Conservation (phyloP, 2,888 invertebrate species). For the Dicranocentrus wangi region DNA sequence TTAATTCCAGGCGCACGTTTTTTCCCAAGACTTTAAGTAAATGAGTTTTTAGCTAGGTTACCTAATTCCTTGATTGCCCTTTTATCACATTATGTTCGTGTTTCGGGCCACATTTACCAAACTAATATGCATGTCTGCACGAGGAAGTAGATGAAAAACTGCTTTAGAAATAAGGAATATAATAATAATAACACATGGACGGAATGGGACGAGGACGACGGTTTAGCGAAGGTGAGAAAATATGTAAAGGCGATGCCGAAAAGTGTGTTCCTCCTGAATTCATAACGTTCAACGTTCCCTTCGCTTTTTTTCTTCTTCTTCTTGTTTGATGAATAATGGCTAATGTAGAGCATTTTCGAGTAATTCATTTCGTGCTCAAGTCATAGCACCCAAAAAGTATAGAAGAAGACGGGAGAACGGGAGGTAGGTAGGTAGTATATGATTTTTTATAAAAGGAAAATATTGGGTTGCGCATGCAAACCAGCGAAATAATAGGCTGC, state of each 20-base stretch:
- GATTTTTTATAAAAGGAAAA: neutral
- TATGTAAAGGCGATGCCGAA: constrained; percentile 7
- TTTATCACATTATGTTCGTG: constrained; percentile 28
- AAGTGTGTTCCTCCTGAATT: constrained; percentile 6
- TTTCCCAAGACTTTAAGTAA: constrained; percentile 24
- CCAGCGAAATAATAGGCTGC: constrained; percentile 19
- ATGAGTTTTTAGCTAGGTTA: constrained; percentile 19
- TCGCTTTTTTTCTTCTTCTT: neutral
- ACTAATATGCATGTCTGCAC: neutral
- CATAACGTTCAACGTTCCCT: constrained; percentile 3
- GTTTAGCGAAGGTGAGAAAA: constrained; percentile 11
- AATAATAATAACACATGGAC: neutral
- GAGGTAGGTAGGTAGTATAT: neutral
- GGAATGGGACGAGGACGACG: neutral
- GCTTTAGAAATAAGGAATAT: constrained; percentile 3
- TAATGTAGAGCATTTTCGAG: constrained; percentile 23
- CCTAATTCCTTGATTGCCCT: constrained; percentile 43
- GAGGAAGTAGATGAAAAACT: constrained; percentile 23
- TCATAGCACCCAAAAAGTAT: neutral
- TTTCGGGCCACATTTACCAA: neutral
- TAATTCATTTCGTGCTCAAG: constrained; percentile 14
- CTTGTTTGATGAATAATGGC: constrained; percentile 35
- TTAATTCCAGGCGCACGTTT: constrained; percentile 40
- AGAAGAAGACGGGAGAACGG: constrained; percentile 9
- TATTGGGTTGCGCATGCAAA: constrained; percentile 22